These are phyloP conservation scores for Telmatherina bonti DNA, from an alignment of 2,797 vertebrate species.

Conservation along the genomic window DNA sequence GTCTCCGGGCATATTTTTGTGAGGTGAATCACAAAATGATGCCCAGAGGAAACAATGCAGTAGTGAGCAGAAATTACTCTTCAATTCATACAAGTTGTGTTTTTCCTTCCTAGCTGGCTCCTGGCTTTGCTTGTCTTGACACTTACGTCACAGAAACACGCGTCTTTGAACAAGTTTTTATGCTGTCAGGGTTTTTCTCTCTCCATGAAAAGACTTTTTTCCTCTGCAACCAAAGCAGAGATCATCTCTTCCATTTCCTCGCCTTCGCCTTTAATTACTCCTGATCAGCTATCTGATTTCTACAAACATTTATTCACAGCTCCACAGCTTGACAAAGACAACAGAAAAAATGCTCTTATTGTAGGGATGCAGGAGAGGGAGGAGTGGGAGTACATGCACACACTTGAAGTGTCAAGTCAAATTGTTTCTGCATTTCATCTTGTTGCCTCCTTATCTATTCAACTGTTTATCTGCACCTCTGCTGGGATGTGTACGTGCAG, in stretches of 20 bases:
- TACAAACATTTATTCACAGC: constrained; percentile 51
- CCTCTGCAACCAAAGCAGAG: constrained; percentile 6
- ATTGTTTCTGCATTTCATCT: constrained; percentile 80
- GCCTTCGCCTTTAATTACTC: constrained; percentile 65
- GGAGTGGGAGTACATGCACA: constrained; percentile 28
- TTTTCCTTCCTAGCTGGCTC: constrained; percentile 18
- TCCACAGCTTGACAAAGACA: constrained; percentile 53
- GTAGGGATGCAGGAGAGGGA: constrained; percentile 35
- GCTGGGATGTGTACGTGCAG: constrained; percentile 52
- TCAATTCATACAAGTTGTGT: constrained; percentile 36
- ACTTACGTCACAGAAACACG: constrained; percentile 37
- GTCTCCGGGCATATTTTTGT: constrained; percentile 59
- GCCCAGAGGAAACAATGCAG: constrained; percentile 48
- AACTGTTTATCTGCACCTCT: constrained; percentile 75
- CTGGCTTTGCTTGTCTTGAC: constrained; percentile 21
- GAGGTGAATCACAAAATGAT: constrained; percentile 67
- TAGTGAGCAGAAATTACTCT: constrained; percentile 44
- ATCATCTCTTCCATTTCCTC: constrained; percentile 18
- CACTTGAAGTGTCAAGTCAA: constrained; percentile 71
- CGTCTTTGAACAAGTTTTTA: constrained; percentile 42
- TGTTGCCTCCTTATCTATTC: constrained; percentile 72
- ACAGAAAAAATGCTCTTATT: constrained; percentile 57
- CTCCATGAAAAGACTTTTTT: constrained; percentile 15
- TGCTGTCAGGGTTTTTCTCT: constrained; percentile 24
- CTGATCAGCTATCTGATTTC: constrained; percentile 58